Percentiles rank a stretch among this genome's conserved stretches.
phyloP scores from a whole-genome alignment of 2,797 vertebrate genomes.

The Danio choprae region DNA sequence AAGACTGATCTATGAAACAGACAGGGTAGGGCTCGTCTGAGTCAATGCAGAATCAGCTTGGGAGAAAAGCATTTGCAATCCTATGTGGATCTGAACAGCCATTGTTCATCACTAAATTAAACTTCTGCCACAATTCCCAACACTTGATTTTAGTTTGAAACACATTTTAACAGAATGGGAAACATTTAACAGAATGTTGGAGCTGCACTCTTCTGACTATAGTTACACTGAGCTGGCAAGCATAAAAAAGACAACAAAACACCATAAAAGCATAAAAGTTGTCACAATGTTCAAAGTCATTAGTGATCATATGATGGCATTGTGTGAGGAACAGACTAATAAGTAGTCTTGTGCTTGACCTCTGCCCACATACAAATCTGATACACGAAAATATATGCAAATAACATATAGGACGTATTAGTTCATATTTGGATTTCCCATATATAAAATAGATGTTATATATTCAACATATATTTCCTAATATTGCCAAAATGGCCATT shows the following conservation, averaged over 20 bases:
- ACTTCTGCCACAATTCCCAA: neutral
- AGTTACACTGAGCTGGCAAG: neutral
- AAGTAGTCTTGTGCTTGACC: neutral
- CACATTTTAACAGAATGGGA: neutral
- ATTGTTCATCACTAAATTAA: conserved; percentile 25
- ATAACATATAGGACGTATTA: too few relatives aligned
- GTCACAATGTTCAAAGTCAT: neutral
- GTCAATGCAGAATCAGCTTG: conserved; percentile 24
- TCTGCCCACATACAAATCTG: too few relatives aligned
- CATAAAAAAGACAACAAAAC: neutral
- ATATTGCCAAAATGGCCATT: too few relatives aligned
- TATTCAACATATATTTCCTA: too few relatives aligned
- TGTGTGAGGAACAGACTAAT: neutral
- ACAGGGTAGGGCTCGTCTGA: conserved; percentile 19
- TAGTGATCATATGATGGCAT: neutral
- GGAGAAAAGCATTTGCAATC: conserved; percentile 28
- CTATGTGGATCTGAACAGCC: conserved; percentile 35
- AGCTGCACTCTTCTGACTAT: neutral
- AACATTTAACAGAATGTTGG: neutral
- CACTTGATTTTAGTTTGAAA: neutral
- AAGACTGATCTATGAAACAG: neutral
- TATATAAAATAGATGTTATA: too few relatives aligned
- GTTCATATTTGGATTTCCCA: too few relatives aligned
- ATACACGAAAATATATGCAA: too few relatives aligned
- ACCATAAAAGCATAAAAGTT: neutral